A percentile compares a stretch with the other conserved stretches of the same genome.
Evolutionary conservation across 2,888 invertebrate genomes (phyloP).

Genomic region (Drosophila colorata): DNA sequence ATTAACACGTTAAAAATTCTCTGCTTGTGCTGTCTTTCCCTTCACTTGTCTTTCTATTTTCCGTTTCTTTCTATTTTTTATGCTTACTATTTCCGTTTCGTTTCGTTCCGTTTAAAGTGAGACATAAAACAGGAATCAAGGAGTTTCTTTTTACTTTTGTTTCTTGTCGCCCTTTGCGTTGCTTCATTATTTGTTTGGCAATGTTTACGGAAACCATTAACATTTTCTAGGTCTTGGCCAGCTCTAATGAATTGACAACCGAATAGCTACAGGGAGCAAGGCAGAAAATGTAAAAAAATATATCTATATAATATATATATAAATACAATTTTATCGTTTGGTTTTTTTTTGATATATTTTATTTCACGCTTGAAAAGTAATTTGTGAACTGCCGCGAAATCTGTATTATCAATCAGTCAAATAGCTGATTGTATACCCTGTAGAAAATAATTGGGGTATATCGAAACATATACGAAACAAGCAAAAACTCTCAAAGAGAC

Average conservation of each 20-base stretch:
- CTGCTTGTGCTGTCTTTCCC: slow-evolving; percentile 6
- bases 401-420: not conserved
- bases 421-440: not conserved
- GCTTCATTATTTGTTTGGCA: slow-evolving; percentile 55
- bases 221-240: slow-evolving; percentile 29
- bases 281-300: slow-evolving; percentile 3
- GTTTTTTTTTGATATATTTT: not conserved
- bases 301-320: not conserved
- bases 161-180: slow-evolving; percentile 11
- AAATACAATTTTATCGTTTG: slow-evolving; percentile 1
- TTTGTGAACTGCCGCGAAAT: not conserved
- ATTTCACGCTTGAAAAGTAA: not conserved
- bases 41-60: slow-evolving; percentile 3
- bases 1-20: slow-evolving; percentile 72
- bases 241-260: slow-evolving; percentile 55
- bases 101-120: slow-evolving; percentile 41
- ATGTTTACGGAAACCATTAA: slow-evolving; percentile 59
- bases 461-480: not conserved
- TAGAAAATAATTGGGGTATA: too few species aligned
- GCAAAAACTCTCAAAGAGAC: too few species aligned
- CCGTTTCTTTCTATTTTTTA: slow-evolving; percentile 1
- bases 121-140: slow-evolving; percentile 52
- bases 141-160: slow-evolving; percentile 21
- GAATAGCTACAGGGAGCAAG: slow-evolving; percentile 11
- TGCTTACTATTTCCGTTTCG: slow-evolving; percentile 48